A percentile compares a stretch with the other conserved stretches of the same genome.
These are phyloP conservation scores for Lepidochitona cinerea DNA, from an alignment of 2,888 invertebrate genomes.

Conservation along the genomic window DNA sequence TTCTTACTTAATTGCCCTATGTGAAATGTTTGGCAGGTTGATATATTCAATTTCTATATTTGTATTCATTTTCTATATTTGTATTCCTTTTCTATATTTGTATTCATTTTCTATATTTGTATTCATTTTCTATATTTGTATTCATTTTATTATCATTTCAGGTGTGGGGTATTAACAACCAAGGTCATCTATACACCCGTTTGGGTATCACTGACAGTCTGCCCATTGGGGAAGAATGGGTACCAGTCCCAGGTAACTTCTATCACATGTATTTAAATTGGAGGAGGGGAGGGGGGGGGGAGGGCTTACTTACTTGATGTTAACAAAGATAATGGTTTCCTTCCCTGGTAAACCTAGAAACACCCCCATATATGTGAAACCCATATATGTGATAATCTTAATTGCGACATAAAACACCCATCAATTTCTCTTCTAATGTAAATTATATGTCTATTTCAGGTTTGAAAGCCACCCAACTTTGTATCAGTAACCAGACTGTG, in stretches of 20 bases:
- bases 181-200: conserved; percentile 72
- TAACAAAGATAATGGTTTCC: no score
- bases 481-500: conserved; percentile 63
- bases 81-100: no score
- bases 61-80: no score
- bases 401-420: no score
- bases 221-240: conserved; percentile 74
- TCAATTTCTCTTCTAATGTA: no score
- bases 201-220: conserved; percentile 72
- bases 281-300: not conserved
- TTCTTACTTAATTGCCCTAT: not conserved
- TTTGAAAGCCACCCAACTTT: conserved; percentile 70
- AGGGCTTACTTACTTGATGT: no score
- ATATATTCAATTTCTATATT: not conserved
- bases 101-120: no score
- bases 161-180: conserved; percentile 74
- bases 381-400: not conserved
- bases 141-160: conserved; percentile 37
- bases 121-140: no score
- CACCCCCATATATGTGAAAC: not conserved
- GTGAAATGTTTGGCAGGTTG: not conserved
- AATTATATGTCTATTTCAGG: conserved; percentile 53
- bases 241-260: conserved; percentile 71
- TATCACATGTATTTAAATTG: not conserved
- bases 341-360: no score